Conservation (phyloP, 2,888 invertebrate species). For the Amblyjoppa fuscipennis region DNA sequence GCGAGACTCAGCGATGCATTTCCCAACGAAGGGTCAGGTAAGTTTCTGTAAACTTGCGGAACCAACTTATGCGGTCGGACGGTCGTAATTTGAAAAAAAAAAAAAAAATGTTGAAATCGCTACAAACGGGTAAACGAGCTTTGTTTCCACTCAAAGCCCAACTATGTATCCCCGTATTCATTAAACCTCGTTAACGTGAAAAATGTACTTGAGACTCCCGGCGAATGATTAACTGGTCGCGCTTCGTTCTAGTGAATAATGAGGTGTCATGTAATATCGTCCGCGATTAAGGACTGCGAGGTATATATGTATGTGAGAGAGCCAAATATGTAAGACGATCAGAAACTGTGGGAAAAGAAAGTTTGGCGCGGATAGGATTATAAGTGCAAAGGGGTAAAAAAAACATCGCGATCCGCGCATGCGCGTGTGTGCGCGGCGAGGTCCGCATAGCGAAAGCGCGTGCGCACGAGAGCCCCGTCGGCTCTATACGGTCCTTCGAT, state of each 20-base stretch:
- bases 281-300: constrained; percentile 14
- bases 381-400: constrained; percentile 34
- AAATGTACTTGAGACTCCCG: constrained; percentile 27
- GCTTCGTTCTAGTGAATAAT: constrained; percentile 47
- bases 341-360: constrained; percentile 55
- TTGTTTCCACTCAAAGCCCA: no score
- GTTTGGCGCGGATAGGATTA: constrained; percentile 49
- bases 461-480: constrained; percentile 43
- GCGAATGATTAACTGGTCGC: constrained; percentile 14
- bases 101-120: no score
- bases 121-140: no score
- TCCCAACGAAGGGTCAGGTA: no score
- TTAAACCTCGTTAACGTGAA: constrained; percentile 32
- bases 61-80: no score
- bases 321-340: constrained; percentile 19
- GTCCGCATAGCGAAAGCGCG: constrained; percentile 51
- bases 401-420: neutral
- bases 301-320: neutral
- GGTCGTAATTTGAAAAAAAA: no score
- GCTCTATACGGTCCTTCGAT: constrained; percentile 67
- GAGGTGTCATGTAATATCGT: constrained; percentile 5
- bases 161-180: neutral
- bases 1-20: no score
- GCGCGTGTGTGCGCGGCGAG: neutral
- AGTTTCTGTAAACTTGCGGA: no score